phyloP scores from a whole-genome alignment of 2,888 invertebrate genomes.

The Drosophila neoperkinsi region DNA sequence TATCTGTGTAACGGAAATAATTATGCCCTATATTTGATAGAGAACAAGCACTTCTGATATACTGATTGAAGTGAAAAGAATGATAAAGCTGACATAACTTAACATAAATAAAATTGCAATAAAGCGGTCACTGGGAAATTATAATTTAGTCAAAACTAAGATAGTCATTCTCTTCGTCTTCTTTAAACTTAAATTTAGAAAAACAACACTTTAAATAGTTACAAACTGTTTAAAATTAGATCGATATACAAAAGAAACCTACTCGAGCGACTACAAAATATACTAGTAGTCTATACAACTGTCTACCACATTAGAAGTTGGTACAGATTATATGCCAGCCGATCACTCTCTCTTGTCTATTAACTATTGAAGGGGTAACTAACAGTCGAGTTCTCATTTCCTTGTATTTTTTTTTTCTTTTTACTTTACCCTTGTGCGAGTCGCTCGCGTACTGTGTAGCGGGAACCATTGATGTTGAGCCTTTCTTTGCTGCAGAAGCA shows the following conservation, averaged over 20 bases:
- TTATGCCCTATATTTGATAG: neutral
- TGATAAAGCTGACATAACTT: neutral
- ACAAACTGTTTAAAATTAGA: neutral
- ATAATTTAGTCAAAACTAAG: neutral
- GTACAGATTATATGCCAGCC: neutral
- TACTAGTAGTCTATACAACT: neutral
- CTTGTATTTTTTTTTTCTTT: slow-evolving; percentile 16
- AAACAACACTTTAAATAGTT: neutral
- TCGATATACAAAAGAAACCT: neutral
- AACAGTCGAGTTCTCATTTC: neutral
- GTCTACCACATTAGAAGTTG: neutral
- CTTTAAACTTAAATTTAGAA: neutral
- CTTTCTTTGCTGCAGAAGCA: slow-evolving; percentile 92
- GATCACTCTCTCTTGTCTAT: neutral
- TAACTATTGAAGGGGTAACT: neutral
- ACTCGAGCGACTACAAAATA: neutral
- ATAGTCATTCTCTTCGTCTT: neutral
- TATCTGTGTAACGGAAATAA: neutral
- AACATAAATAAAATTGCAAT: neutral
- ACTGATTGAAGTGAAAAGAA: too few relatives aligned
- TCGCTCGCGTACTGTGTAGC: slow-evolving; percentile 89
- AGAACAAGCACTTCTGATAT: neutral
- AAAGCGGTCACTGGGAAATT: neutral
- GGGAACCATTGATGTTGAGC: slow-evolving; percentile 89
- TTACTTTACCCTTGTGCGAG: slow-evolving; percentile 89